Base-by-base conservation (phyloP, 2,888 invertebrate genomes). In the Callyntrura sp. region DNA sequence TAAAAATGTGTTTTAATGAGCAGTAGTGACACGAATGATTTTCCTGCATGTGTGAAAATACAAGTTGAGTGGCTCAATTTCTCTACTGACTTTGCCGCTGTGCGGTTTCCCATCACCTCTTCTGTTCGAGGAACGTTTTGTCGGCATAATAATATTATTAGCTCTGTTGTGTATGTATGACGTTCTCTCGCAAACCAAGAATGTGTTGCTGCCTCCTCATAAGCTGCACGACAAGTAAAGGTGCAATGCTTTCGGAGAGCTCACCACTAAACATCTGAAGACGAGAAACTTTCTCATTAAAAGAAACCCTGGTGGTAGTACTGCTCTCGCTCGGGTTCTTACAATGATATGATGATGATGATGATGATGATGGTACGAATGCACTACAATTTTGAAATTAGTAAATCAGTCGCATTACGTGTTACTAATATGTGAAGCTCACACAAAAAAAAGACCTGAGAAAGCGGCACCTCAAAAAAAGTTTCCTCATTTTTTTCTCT, bases 1-100 rank as follows among this genome's bases (percentile, higher is more conserved):
- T 35, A 57, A 57, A 35, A 9, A 14, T 45, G 48, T 55, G 48
- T 55, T 55, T 57, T 84, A 73, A 84, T 84, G 73, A 84, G 84
- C 4, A 51, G 0, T 12, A 78, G n/a, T 25, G 70, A 73, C 65
- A 85, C 48, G 78, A 85, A 85, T 81, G 65, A 86, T 86, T 86
- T 28, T 79, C 81, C 35, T 87, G 70, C 82, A 86, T 73, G 87
- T 87, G 87, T 87, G 87, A 87, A 81, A 70, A 82, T 35, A 87
- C 87, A 70, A 73, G 87, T 70, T n/a, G 60, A 81, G 82, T 25
- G 81, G 87, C 87, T 87, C 81, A 82, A 48, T 79, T 86, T 68
- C 28, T 57, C 28, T 57, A 48, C 45, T 12, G 23, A 73, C 70
- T 73, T 78, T 78, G 78, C 45, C 45, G 70, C 70, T 73, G 23